phyloP scores from a whole-genome alignment of 2,113 vertebrate genomes.

The Pygoscelis antarcticus region DNA sequence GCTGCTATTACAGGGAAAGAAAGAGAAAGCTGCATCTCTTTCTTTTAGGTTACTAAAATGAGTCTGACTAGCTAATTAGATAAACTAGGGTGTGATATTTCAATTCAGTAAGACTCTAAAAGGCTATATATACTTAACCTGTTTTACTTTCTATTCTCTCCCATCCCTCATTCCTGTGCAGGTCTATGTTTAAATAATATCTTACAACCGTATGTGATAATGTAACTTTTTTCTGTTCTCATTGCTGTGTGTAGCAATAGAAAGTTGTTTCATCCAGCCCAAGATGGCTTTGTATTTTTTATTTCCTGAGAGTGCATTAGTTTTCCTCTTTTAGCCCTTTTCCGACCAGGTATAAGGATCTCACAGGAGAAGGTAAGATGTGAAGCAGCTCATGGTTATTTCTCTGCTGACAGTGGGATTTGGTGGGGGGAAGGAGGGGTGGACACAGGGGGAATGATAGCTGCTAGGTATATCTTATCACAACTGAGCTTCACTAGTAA shows the following conservation, averaged over 20 bases:
- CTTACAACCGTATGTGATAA: not conserved
- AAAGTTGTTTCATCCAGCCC: not conserved
- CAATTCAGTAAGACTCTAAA: not conserved
- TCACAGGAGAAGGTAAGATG: not conserved
- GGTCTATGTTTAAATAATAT: not conserved
- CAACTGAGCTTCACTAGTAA: not conserved
- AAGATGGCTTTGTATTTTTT: not conserved
- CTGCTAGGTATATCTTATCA: not conserved
- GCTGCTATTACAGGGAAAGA: not conserved
- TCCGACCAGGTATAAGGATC: not conserved
- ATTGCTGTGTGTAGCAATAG: not conserved
- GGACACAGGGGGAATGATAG: fast-evolving
- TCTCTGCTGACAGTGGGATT: not conserved
- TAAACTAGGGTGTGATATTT: not conserved
- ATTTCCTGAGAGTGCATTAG: not conserved
- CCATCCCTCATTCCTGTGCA: not conserved
- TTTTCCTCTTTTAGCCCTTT: not conserved
- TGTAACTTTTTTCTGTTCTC: not conserved
- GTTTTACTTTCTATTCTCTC: not conserved
- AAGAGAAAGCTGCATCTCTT: not conserved
- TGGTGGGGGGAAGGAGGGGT: fast-evolving
- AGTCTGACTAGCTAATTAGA: not conserved
- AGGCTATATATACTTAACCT: not conserved
- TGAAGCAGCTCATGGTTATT: not conserved
- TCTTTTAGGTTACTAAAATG: not conserved